Evolutionary conservation across 2,888 invertebrate species (phyloP), one percentile per base, ranked within the genome.

Genomic region (Athetis lepigone): DNA sequence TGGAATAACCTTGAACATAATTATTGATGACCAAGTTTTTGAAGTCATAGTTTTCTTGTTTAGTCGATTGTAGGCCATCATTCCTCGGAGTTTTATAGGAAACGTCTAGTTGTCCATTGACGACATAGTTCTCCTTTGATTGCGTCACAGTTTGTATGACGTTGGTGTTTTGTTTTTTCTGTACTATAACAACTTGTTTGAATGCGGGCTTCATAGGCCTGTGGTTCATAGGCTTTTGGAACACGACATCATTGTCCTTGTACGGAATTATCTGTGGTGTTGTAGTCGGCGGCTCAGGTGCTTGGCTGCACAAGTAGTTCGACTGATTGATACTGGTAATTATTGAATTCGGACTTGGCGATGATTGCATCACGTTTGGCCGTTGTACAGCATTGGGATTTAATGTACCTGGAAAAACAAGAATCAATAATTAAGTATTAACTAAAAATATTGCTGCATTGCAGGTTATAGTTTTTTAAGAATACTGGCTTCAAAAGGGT

Each of bases 301-400:
- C 71, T 65, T 90, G 90, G 64, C 91, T 93, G 84, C 94, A 95
- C 57, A 95, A 81, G 81, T 87, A 95, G 75, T 89, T 93, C 0
- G 95, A 94, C 59, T 95, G 95, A 70, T 95, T 95, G 76, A 95
- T 93, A 75, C 90, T 93, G 27, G 87, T 77, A 58, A 95, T 95
- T 45, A 95, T 92, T 4, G 95, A 92, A 2, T 90, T 95, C 13
- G 95, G 95, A 67, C 95, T 95, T 2, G 95, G 95, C 23, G 95
- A 94, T 2, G 93, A 93, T 59, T 92, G 91, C 84, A 88, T 86
- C 9, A 87, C 87, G 67, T 89, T 92, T 9, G 92, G 92, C 59
- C 91, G 83, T 65, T 90, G 88, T 1, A 93, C 83, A 36, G 82
- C 74, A 54, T 90, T 86, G 3, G 90, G 85, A 67, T 92, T 91